A percentile compares a stretch with the other conserved stretches of the same genome.
These are phyloP conservation scores for Scaptomyza hsui DNA, from an alignment of 1,140 invertebrate species.

Conservation along the genomic window DNA sequence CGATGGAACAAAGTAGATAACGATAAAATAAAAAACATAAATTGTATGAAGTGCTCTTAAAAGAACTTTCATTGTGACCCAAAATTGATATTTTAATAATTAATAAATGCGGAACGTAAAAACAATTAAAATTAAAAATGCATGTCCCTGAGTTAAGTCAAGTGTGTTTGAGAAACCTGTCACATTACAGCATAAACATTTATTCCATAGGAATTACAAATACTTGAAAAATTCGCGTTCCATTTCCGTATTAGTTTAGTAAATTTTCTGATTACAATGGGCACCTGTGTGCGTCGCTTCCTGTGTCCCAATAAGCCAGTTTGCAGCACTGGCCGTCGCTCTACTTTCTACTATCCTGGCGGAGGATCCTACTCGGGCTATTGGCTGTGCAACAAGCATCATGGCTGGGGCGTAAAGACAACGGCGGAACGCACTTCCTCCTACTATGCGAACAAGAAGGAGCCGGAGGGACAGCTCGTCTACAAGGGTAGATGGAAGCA, in stretches of 20 bases:
- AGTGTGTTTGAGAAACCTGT: no score
- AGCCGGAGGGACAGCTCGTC: slow-evolving; percentile 60
- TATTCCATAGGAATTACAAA: not conserved
- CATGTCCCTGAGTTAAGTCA: slow-evolving; percentile 1
- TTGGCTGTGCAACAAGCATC: slow-evolving; percentile 64
- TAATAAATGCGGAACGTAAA: slow-evolving; percentile 5
- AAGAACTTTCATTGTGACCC: not conserved
- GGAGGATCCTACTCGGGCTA: slow-evolving; percentile 68
- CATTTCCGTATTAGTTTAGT: not conserved
- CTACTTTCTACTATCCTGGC: slow-evolving; percentile 58
- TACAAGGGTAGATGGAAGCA: slow-evolving; percentile 86
- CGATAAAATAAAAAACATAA: slow-evolving; percentile 12
- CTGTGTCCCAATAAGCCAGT: slow-evolving; percentile 56
- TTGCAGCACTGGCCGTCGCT: slow-evolving; percentile 53
- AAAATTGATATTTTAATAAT: slow-evolving; percentile 49
- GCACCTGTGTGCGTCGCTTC: slow-evolving; percentile 46
- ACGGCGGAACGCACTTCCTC: slow-evolving; percentile 31
- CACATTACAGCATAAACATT: no score
- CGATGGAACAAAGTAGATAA: slow-evolving; percentile 41
- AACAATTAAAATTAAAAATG: slow-evolving; percentile 39
- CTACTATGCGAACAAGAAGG: slow-evolving; percentile 43
- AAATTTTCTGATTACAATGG: slow-evolving; percentile 49
- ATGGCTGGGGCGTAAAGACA: slow-evolving; percentile 55
- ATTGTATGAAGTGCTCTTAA: slow-evolving; percentile 6
- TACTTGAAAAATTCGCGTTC: not conserved